Evolutionary conservation across 1,140 invertebrate genomes (phyloP), one percentile per base, ranked within the genome.

Genomic region (Rhagoletis zephyria): DNA sequence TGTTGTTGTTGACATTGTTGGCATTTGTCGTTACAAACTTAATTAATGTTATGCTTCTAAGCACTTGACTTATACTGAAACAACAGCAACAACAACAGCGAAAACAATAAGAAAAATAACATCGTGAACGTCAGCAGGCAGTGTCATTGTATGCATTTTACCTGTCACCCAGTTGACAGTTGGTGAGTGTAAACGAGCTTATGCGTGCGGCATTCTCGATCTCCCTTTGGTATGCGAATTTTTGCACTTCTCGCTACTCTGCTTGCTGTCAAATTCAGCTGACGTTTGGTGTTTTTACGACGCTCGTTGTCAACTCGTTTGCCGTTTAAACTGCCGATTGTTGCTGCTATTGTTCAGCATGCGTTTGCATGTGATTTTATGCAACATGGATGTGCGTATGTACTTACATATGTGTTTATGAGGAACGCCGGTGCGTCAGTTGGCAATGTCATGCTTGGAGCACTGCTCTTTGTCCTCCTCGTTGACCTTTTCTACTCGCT

Each of bases 11-110:
- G 85, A 85, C 88, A 88, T 89, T 90, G 89, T 90, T 90, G 89
- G 89, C 89, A 90, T 90, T 90, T 90, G 89, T 90, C 89, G 89
- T 90, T 90, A 90, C 89, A 90, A 90, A 90, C 89, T 90, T 90
- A 90, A 90, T 90, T 90, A 90, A 90, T 91, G 88, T 90, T 90
- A 89, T 90, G 90, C 89, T 61, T 70, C 87, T 64, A 88, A 87
- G 81, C 89, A 88, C 89, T 90, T 90, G 89, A 90, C 89, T 90
- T 45, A 12, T 56, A 85, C 1, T 30, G 10, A 40, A 19, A 45
- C 30, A 30, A 45, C 30, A 74, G 30, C 16, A 74, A 19, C 16
- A 74, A 19, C n/a, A 74, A 40, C 7, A 10, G 16, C 64, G 6
- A 60, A 12, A 60, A 60, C 12, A 19, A 45, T 7, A 30, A 45